Evolutionary conservation across 1,140 invertebrate species (phyloP), one percentile per base, ranked within the genome.

Genomic region (Scaptomyza hsui): DNA sequence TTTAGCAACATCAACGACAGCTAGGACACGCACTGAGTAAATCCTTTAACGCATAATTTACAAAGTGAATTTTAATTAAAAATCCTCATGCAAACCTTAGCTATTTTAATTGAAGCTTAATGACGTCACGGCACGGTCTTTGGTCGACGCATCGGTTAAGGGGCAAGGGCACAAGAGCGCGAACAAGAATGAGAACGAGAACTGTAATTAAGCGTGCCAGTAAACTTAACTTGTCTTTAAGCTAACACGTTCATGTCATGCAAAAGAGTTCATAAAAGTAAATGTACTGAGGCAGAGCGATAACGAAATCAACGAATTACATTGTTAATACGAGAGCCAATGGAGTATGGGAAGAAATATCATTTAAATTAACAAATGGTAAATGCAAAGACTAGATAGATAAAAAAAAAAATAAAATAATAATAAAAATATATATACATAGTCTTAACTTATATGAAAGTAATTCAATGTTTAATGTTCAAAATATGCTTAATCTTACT

Each of bases 31-130:
- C 70, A 65, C 55, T 73, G 32, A 1, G 19, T 37, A 70, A 86
- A 74, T 86, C 77, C 81, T 65, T 65, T 44, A 88, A 62, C 81
- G 81, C 79, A 86, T 86, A 86, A 86, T 86, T 86, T 75, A 86
- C 82, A 81, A 86, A 78, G 78, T 86, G 80, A 74, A 88, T 78
- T 86, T 86, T 86, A 86, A 86, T 86, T 86, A 86, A 86, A 86
- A 86, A 85, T 83, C 73, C 76, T 76, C 75, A 80, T 80, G 80
- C 80, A 67, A 86, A 86, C 78, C 82, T 70, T 48, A 78, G 82
- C 78, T 88, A 86, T 86, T 86, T 86, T 86, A 86, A 86, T 86
- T 86, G 82, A 82, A 72, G 83, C 78, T 51, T 75, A 86, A 86
- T 86, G 78, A 88, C 82, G 74, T 82, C 78, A 78, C 51, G 73